Percentiles rank a stretch among this genome's conserved stretches.
Conservation (phyloP, 1,140 invertebrate species). For the Leptoteleia sp. region DNA sequence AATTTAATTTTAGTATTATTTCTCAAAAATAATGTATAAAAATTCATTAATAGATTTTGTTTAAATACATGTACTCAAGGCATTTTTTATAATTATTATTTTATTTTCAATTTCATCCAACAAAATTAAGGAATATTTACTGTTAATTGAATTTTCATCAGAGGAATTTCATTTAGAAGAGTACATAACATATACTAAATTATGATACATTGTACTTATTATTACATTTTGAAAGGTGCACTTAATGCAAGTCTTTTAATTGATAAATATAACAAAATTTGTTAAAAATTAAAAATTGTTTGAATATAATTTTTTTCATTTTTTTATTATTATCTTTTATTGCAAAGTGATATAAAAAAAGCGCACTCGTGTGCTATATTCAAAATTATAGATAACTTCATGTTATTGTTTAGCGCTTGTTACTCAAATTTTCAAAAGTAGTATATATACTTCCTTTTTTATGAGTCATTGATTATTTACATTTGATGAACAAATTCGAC, state of each 20-base stretch:
- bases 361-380: not conserved
- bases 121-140: too few relatives aligned
- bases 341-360: not conserved
- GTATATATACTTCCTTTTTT: not conserved
- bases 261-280: too few relatives aligned
- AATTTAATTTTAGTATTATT: too few relatives aligned
- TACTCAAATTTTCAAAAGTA: not conserved
- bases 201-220: slow-evolving; percentile 28
- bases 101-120: too few relatives aligned
- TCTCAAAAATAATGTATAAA: too few relatives aligned
- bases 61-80: too few relatives aligned
- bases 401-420: not conserved
- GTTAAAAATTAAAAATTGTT: too few relatives aligned
- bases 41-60: too few relatives aligned
- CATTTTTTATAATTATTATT: too few relatives aligned
- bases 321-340: not conserved
- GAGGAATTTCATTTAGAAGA: slow-evolving; percentile 16
- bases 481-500: not conserved
- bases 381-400: not conserved
- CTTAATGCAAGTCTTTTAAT: too few relatives aligned
- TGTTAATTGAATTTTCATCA: too few relatives aligned
- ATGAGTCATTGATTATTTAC: not conserved
- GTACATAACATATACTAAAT: slow-evolving; percentile 26
- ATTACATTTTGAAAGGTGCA: slow-evolving; percentile 16
- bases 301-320: too few relatives aligned